Evolutionary conservation across 2,888 invertebrate genomes (phyloP).

Genomic region (Drosophila parthenogenetica): DNA sequence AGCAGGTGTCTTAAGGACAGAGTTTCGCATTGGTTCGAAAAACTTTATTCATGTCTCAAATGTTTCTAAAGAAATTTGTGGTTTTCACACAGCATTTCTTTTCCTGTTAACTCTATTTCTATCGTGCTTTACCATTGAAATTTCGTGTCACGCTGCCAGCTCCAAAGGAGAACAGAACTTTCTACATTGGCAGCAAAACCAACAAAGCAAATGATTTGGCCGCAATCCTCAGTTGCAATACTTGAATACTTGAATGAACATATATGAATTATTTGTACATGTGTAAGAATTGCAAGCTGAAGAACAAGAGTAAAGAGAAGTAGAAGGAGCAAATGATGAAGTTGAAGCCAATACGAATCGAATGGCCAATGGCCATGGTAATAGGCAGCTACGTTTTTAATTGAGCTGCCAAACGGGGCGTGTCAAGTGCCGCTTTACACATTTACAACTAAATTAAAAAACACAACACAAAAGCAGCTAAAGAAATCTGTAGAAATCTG

Average conservation of each 20-base stretch:
- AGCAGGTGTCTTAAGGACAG: no score
- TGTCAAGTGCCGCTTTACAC: constrained; percentile 82
- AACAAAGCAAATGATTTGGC: constrained; percentile 58
- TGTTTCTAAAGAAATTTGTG: no score
- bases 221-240: constrained; percentile 54
- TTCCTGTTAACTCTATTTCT: no score
- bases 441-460: constrained; percentile 83
- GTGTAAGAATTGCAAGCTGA: constrained; percentile 24
- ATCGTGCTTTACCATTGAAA: no score
- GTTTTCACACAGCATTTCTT: no score
- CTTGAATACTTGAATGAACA: constrained; percentile 29
- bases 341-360: constrained; percentile 34
- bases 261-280: constrained; percentile 4
- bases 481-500: constrained; percentile 10
- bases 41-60: no score
- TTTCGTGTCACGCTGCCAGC: constrained; percentile 25
- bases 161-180: constrained; percentile 32
- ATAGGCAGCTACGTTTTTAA: constrained; percentile 81
- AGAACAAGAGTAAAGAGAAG: constrained; percentile 17
- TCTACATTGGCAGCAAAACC: constrained; percentile 53
- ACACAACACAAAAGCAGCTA: not conserved
- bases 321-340: constrained; percentile 4
- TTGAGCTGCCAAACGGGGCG: constrained; percentile 84
- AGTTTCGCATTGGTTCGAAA: no score
- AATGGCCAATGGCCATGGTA: constrained; percentile 62